Base-by-base conservation (phyloP, 2,888 invertebrate species). In the Notodonta ziczac region DNA sequence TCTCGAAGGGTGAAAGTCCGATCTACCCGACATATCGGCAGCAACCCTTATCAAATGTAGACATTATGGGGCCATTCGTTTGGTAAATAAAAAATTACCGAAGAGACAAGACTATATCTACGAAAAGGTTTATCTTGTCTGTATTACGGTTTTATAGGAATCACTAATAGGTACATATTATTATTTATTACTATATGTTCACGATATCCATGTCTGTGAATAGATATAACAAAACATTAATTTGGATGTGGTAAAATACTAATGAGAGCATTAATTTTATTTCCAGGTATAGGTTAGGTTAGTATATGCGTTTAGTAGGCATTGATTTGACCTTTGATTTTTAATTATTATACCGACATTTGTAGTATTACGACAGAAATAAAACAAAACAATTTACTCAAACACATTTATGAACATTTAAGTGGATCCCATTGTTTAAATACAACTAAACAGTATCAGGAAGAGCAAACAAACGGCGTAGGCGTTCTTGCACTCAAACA, bases 21-120 rank as follows among this genome's bases (percentile, higher is more conserved):
- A 74, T 74, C 67, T 60, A 60, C 59, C 69, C 69, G 79, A 81
- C 80, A 80, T 77, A 82, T 83, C 78, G 77, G 77, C 78, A 76
- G 74, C 70, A 72, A 90, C 90, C 90, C 89, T 86, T 77, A 84
- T 90, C 90, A 90, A 88, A 81, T 76, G 73, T 74, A 80, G 81
- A 84, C 84, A 82, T 84, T 84, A 84, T 82, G 78, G 79, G 77
- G 77, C 79, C 77, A 85, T 85, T 82, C 77, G 77, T 79, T 78
- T 77, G 69, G 70, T 72, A 78, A 80, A 83, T 80, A 80, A 78
- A 80, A 24, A 77, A 71, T 73, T 68, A 72, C 69, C 63, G 58
- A 58, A 63, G 60, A 67, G 59, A 76, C 65, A 73, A 69, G 59
- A 64, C 52, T 55, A 40, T 53, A n/a, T 35, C n/a, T 16, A 32